Conservation (phyloP, 2,888 invertebrate species). For the Synergus gifuensis region DNA sequence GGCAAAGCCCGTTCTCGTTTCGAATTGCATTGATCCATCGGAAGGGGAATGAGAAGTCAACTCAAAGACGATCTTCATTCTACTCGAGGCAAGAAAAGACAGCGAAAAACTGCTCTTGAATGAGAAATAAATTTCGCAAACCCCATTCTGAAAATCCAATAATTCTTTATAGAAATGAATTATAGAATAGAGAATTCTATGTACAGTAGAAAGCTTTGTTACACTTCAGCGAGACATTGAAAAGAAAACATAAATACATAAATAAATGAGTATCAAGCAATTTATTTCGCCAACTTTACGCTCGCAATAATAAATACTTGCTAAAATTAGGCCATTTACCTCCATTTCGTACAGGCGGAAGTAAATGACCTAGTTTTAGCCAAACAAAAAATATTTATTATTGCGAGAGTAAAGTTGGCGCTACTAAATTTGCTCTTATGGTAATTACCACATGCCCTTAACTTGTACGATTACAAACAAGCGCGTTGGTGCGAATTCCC, state of each 20-base stretch:
- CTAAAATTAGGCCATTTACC: not conserved
- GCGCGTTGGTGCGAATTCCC: conserved; percentile 52
- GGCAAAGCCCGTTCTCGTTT: conserved; percentile 52
- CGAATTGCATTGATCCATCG: conserved; percentile 11
- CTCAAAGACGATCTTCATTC: not conserved
- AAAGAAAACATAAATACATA: not conserved
- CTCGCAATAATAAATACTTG: too few species aligned
- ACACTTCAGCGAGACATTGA: not conserved
- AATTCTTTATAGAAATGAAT: not conserved
- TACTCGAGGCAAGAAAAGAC: not conserved
- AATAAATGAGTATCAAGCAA: not conserved
- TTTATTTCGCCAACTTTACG: too few species aligned
- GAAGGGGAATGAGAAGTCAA: not conserved
- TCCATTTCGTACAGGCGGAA: too few species aligned
- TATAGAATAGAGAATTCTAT: not conserved
- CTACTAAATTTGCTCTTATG: not conserved
- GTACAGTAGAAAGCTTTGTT: not conserved
- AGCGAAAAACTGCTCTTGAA: not conserved
- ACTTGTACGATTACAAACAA: conserved; percentile 26
- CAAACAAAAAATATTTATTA: not conserved
- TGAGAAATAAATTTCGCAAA: not conserved
- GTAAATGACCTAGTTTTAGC: not conserved
- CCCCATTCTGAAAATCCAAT: not conserved
- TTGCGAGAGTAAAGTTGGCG: not conserved
- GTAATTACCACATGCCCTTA: not conserved